Base-by-base conservation (phyloP, 2,888 invertebrate species). In the Tromatobia lineatoria region DNA sequence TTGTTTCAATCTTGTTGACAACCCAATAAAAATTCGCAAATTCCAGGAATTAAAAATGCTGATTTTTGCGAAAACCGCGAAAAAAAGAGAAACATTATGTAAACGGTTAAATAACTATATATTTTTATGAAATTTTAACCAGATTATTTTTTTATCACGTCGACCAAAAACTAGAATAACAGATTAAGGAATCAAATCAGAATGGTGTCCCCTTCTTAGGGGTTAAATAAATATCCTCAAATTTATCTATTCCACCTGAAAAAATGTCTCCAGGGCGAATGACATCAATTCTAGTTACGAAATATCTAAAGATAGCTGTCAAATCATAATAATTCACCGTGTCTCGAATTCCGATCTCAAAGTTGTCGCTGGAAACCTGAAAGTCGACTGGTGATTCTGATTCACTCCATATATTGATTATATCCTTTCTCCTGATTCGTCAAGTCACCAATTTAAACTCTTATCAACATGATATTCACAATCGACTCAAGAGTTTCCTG, bases 381-480 rank as follows among this genome's bases (percentile, higher is more conserved):
- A 59, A 2, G 25, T 29, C 11, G 15, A 52, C 3, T 7, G 18
- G 23, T 42, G 11, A 23, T 59, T 59, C 73, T 47, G 47, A 47
- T 73, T 61, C 73, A 61, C 73, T 47, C 29, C 10, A 18, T 34
- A 47, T 18, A 73, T 73, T 10, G 57, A 73, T 45, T 20, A 75
- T 61, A 64, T 67, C 57, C 57, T 15, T 13, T 75, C 66, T 61
- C 34, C 38, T 10, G 78, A 82, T 85, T 64, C 34, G 54, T 38
- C 79, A 34, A 80, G 57, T 81, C 38, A 13, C 20, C 59, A 69
- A 76, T 67, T 25, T 18, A 67, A 54, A 67, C 61, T 50, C 47
- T 64, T 61, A 52, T 79, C 71, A 52, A 23, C 54, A 38, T n/a
- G 20, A 61, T 20, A 50, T 64, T 52, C 23, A 61, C 61, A 15